Conservation (phyloP, 2,797 vertebrate genomes). For the Perodicticus potto region DNA sequence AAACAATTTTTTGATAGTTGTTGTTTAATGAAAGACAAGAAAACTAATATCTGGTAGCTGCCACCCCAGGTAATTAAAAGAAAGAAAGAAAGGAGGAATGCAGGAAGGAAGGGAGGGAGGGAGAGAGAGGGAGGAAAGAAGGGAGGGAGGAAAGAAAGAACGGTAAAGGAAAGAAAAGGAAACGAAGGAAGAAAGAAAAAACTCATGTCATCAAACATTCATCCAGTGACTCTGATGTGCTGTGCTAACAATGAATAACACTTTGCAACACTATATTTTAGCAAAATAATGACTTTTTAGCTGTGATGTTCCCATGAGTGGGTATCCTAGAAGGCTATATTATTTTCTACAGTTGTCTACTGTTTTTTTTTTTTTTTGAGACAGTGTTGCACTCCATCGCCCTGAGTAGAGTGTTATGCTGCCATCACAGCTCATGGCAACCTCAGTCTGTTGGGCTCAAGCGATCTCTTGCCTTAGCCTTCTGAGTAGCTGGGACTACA, state of each 20-base stretch:
- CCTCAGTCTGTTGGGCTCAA: no score
- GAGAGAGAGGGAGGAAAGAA: no score
- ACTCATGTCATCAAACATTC: background rate
- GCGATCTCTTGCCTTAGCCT: no score
- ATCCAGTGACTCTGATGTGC: background rate
- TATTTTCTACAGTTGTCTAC: conserved; percentile 45
- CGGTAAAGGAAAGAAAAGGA: no score
- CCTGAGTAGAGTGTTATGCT: no score
- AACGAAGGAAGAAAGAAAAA: background rate
- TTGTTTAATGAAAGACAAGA: conserved; percentile 66
- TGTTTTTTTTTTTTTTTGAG: background rate
- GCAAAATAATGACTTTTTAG: conserved; percentile 48
- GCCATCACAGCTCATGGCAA: no score
- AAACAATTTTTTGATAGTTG: conserved; percentile 58
- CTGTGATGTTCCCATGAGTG: background rate
- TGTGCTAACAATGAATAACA: conserved; percentile 15
- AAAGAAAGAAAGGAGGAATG: background rate
- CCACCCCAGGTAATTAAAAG: background rate
- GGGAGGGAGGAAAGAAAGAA: background rate
- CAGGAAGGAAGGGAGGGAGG: no score
- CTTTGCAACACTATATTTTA: conserved; percentile 13
- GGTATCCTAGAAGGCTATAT: conserved; percentile 7
- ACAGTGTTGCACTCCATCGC: no score
- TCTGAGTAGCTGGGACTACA: no score
- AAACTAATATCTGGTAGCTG: background rate